Base-by-base conservation (phyloP, 2,113 vertebrate genomes). In the Thermophis baileyi region DNA sequence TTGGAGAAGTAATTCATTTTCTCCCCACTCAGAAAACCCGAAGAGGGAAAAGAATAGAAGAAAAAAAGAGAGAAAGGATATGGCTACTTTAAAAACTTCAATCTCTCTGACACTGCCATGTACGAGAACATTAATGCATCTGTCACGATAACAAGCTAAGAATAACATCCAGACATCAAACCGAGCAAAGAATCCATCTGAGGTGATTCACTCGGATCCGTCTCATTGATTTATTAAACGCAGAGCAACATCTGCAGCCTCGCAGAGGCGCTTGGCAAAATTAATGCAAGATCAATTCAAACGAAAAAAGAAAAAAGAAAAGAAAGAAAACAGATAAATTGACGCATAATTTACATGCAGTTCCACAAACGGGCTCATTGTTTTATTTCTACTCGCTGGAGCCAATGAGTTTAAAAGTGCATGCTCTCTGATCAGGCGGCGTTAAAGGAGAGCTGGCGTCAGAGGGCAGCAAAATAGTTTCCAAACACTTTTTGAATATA, bases 91-190 rank as follows among this genome's bases (percentile, higher is more conserved):
- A 98, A 98, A 97, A 96, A 96, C 97, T 96, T 97, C 96, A 95
- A 97, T 97, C 97, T 98, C 97, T 97, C 96, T 98, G 98, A 98
- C 98, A 98, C 97, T 97, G 98, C 97, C 98, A 97, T 97, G 96
- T 98, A 98, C 96, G 97, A 97, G 97, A 98, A 98, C 98, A 98
- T 98, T 98, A 98, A 98, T 98, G 98, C 97, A 98, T 98, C 98
- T 98, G 98, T 98, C 98, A 98, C 96, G 98, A 98, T 98, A 98
- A 99, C 98, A 98, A 98, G 98, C 98, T 98, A 98, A 98, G 98
- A 98, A 98, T 98, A 98, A 98, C 98, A 98, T 98, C 97, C 97
- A 98, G 97, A 98, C 98, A 98, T 98, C 98, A 98, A 98, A 98
- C 98, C 95, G 94, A 98, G 98, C 97, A 98, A 97, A 98, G 98